A percentile compares a stretch with the other conserved stretches of the same genome.
phyloP scores from a whole-genome alignment of 2,888 invertebrate species.

The Lasius fuliginosus region DNA sequence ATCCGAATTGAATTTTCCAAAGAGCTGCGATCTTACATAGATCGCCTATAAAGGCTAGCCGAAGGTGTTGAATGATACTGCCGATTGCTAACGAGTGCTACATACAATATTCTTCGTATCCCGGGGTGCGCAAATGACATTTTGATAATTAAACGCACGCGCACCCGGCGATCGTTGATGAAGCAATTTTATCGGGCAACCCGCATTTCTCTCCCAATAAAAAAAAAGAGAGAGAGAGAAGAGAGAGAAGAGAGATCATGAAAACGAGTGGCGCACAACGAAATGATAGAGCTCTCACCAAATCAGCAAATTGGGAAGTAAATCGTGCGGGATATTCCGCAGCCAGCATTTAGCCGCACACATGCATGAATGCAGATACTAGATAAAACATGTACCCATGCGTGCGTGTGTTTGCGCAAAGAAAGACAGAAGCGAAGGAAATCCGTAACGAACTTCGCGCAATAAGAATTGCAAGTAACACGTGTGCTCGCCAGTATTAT shows the following conservation, averaged over 20 bases:
- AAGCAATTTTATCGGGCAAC: constrained; percentile 50
- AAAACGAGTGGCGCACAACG: constrained; percentile 50
- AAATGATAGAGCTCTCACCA: constrained; percentile 57
- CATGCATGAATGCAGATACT: constrained; percentile 9
- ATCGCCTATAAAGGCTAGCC: neutral
- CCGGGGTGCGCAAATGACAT: constrained; percentile 35
- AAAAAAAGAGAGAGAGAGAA: constrained; percentile 18
- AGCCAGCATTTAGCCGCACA: constrained; percentile 23
- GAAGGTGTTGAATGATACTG: constrained; percentile 25
- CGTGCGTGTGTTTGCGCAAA: constrained; percentile 25
- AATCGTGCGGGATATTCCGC: constrained; percentile 53
- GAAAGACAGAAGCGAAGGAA: constrained; percentile 63
- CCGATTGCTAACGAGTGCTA: constrained; percentile 29
- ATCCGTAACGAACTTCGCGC: constrained; percentile 76
- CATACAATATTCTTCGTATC: constrained; percentile 41
- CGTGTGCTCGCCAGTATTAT: constrained; percentile 70
- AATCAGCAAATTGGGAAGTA: constrained; percentile 59
- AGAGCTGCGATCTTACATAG: neutral
- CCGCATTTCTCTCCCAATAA: constrained; percentile 29
- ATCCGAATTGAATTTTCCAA: constrained; percentile 7
- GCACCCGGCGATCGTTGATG: constrained; percentile 40
- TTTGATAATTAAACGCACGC: constrained; percentile 48
- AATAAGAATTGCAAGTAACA: constrained; percentile 76
- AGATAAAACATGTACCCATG: neutral
- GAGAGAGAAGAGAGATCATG: constrained; percentile 47